Percentiles rank a stretch among this genome's conserved stretches.
Evolutionary conservation across 2,113 vertebrate species (phyloP).

Genomic region (Megalops atlanticus): DNA sequence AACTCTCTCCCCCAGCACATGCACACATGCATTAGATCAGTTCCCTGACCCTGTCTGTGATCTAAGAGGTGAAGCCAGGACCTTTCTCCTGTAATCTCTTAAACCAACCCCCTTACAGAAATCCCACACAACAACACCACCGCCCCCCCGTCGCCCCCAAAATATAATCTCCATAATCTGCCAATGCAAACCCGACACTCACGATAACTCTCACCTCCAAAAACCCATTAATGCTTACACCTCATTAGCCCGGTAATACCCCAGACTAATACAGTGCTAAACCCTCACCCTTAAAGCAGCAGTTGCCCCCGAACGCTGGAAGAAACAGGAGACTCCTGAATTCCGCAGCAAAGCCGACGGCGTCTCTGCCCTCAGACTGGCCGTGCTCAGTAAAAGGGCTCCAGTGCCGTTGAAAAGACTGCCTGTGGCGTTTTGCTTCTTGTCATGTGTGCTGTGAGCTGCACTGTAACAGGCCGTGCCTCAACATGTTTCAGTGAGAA

Average conservation of each 20-base stretch:
- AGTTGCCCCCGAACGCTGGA: background rate
- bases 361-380: too few relatives aligned
- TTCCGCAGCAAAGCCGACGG: too few relatives aligned
- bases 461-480: too few relatives aligned
- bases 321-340: background rate
- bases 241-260: conserved; percentile 28
- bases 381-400: too few relatives aligned
- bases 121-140: background rate
- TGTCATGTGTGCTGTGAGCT: too few relatives aligned
- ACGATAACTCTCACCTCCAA: conserved; percentile 28
- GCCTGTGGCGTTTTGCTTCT: too few relatives aligned
- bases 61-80: background rate
- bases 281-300: conserved; percentile 17
- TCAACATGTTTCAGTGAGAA: too few relatives aligned
- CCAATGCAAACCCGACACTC: conserved; percentile 13
- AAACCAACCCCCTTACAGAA: conserved; percentile 1
- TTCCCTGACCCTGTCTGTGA: background rate
- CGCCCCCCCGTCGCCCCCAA: background rate
- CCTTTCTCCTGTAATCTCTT: conserved; percentile 16
- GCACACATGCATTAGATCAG: conserved; percentile 13
- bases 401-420: background rate
- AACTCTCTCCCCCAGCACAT: background rate
- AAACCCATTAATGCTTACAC: conserved; percentile 41
- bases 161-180: conserved; percentile 39
- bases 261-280: conserved; percentile 2